These are phyloP conservation scores for Dasyurus viverrinus DNA, from an alignment of 2,113 vertebrate genomes.

Conservation along the genomic window DNA sequence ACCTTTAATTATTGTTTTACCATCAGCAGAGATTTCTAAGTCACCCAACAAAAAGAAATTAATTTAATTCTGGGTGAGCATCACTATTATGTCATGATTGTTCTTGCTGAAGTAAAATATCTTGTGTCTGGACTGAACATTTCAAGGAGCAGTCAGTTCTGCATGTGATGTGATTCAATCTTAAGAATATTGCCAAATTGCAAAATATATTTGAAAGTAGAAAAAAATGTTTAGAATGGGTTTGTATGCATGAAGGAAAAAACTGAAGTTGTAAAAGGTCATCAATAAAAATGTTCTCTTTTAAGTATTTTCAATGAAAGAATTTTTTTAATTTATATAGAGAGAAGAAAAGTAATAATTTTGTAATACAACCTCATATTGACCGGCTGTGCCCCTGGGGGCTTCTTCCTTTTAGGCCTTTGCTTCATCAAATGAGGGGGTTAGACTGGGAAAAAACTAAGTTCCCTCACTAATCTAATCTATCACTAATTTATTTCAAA, in stretches of 20 bases:
- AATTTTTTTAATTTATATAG: not conserved
- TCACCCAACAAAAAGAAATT: not conserved
- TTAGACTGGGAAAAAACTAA: not conserved
- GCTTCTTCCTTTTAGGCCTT: not conserved
- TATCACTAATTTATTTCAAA: not conserved
- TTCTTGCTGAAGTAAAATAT: not conserved
- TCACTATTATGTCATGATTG: not conserved
- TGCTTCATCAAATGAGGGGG: not conserved
- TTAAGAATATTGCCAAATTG: not conserved
- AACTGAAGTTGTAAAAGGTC: not conserved
- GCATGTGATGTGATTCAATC: fast-evolving
- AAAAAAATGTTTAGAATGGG: not conserved
- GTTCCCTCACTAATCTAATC: not conserved
- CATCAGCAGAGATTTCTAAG: not conserved
- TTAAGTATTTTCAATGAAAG: not conserved
- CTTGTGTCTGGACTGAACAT: fast-evolving
- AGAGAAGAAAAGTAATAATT: not conserved
- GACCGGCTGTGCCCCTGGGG: not conserved
- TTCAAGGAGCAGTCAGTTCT: not conserved
- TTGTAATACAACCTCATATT: fast-evolving
- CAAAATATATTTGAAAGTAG: not conserved
- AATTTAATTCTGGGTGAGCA: not conserved
- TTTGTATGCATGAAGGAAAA: not conserved
- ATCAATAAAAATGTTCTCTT: not conserved
- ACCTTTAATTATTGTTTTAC: not conserved